Percentiles rank a stretch among this genome's conserved stretches.
phyloP scores from a whole-genome alignment of 2,113 vertebrate species.

The Coryphaenoides rupestris region DNA sequence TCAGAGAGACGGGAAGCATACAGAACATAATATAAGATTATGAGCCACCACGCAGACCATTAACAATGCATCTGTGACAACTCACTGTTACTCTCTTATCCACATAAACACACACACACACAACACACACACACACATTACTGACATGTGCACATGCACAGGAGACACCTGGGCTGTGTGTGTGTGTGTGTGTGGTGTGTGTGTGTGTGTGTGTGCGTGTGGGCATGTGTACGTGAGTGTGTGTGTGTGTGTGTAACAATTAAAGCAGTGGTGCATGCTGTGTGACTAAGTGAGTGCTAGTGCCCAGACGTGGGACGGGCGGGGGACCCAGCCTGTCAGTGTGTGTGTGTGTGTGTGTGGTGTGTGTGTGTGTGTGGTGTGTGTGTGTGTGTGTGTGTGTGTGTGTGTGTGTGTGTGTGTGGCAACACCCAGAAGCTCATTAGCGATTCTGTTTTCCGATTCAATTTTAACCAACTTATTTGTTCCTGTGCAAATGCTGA shows the following conservation, averaged over 20 bases:
- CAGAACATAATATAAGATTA: too few species aligned
- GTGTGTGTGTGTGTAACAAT: conserved; percentile 44
- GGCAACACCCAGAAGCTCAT: conserved; percentile 60
- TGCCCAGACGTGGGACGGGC: conserved; percentile 41
- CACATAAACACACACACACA: not conserved
- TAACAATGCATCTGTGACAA: too few species aligned
- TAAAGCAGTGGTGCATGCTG: conserved; percentile 52
- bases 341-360: too few species aligned
- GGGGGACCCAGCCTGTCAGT: conserved; percentile 29
- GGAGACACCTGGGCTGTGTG: conserved; percentile 19
- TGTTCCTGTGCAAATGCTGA: conserved; percentile 78
- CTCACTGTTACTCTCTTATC: not conserved
- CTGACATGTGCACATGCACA: conserved; percentile 8
- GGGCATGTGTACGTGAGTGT: not conserved
- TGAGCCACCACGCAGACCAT: too few species aligned
- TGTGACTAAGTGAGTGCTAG: conserved; percentile 50
- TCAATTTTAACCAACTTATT: conserved; percentile 60
- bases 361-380: too few species aligned
- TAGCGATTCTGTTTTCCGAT: conserved; percentile 58
- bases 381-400: too few species aligned
- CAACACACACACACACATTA: not conserved
- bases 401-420: too few species aligned
- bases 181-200: too few species aligned
- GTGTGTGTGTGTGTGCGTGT: conserved; percentile 23
- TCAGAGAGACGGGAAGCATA: too few species aligned